phyloP scores from a whole-genome alignment of 2,113 vertebrate species.

The Sturnus vulgaris region DNA sequence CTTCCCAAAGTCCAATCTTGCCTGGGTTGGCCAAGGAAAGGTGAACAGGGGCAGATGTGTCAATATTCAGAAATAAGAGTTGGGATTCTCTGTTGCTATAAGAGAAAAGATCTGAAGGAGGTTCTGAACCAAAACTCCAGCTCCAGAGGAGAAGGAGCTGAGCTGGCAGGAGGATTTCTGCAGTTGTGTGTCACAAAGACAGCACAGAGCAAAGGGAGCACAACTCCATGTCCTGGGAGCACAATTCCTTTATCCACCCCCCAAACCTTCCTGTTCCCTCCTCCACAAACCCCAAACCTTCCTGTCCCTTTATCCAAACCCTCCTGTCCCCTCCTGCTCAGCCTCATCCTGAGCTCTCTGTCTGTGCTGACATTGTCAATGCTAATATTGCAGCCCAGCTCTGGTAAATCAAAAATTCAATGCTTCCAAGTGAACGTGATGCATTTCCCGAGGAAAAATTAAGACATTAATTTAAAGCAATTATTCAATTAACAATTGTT shows the following conservation, averaged over 20 bases:
- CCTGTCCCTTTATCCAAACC: no score
- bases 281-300: no score
- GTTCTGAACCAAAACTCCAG: neutral
- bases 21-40: neutral
- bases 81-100: neutral
- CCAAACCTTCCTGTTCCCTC: no score
- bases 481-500: conserved; percentile 55
- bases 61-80: neutral
- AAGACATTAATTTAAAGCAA: conserved; percentile 17
- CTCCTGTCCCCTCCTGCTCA: neutral
- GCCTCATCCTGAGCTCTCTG: neutral
- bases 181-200: neutral
- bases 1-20: neutral
- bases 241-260: no score
- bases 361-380: no score
- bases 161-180: rapidly evolving
- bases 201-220: neutral
- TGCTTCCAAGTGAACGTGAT: neutral
- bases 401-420: neutral
- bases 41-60: neutral
- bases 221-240: no score
- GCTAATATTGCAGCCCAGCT: neutral
- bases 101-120: neutral
- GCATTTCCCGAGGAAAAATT: neutral
- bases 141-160: neutral